These are phyloP conservation scores for Diacarnus erythraeanus DNA, from an alignment of 37 sponge, comb jelly and placozoan genomes.

Conservation along the genomic window DNA sequence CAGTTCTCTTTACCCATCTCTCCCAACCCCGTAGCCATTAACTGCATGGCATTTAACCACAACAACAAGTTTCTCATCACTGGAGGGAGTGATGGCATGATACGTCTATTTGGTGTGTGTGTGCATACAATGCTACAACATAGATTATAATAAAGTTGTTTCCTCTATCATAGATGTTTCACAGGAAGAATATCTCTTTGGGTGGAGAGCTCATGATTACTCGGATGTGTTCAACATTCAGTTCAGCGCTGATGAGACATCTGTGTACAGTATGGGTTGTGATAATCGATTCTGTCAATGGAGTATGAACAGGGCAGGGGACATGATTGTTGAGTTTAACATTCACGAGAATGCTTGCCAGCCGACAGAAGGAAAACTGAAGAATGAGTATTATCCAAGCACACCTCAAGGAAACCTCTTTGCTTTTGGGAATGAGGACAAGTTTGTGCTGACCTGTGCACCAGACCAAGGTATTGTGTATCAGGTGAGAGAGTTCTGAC, in stretches of 20 bases:
- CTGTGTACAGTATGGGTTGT: slow-evolving; percentile 84
- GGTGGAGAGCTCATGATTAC: slow-evolving; percentile 85
- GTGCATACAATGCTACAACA: no score
- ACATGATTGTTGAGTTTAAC: slow-evolving; percentile 36
- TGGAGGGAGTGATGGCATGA: slow-evolving; percentile 92
- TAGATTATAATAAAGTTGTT: no score
- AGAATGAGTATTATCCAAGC: slow-evolving; percentile 23
- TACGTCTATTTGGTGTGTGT: slow-evolving; percentile 79
- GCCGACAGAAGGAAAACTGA: slow-evolving; percentile 32
- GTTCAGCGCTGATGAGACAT: slow-evolving; percentile 93
- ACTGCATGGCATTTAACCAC: slow-evolving; percentile 91
- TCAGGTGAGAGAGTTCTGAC: slow-evolving; percentile 25
- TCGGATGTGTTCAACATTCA: slow-evolving; percentile 74
- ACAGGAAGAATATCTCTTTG: slow-evolving; percentile 72
- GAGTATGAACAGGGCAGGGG: slow-evolving; percentile 69
- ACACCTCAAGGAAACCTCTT: slow-evolving; percentile 66
- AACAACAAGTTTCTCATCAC: slow-evolving; percentile 91
- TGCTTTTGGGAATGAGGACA: slow-evolving; percentile 77
- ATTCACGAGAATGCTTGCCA: slow-evolving; percentile 37
- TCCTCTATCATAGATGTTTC: slow-evolving; percentile 55
- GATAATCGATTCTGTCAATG: slow-evolving; percentile 72
- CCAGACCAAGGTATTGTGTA: slow-evolving; percentile 60
- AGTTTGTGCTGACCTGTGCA: slow-evolving; percentile 70
- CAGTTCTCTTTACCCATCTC: slow-evolving; percentile 42
- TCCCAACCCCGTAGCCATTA: slow-evolving; percentile 53